phyloP scores from a whole-genome alignment of 2,888 invertebrate genomes.

The Lasiommata megera region DNA sequence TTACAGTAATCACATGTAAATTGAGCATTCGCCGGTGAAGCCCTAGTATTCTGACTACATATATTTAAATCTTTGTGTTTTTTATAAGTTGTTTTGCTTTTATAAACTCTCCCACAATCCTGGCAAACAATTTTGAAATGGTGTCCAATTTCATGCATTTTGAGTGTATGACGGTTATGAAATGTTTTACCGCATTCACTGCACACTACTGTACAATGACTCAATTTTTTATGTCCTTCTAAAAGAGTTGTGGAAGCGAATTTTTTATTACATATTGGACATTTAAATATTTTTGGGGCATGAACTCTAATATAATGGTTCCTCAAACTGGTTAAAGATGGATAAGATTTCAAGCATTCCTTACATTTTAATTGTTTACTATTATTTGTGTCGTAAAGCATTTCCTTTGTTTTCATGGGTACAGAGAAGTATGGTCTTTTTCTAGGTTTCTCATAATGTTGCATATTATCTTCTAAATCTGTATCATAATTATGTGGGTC shows the following conservation, averaged over 20 bases:
- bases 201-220: slow-evolving; percentile 51
- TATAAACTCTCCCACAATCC: slow-evolving; percentile 62
- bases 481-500: slow-evolving; percentile 9
- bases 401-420: slow-evolving; percentile 43
- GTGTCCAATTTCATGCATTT: slow-evolving; percentile 56
- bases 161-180: slow-evolving; percentile 49
- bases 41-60: slow-evolving; percentile 51
- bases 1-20: slow-evolving; percentile 66
- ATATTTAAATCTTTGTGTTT: slow-evolving; percentile 57
- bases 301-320: slow-evolving; percentile 57
- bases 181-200: slow-evolving; percentile 60
- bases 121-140: slow-evolving; percentile 52
- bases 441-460: slow-evolving; percentile 10
- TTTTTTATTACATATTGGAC: slow-evolving; percentile 47
- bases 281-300: slow-evolving; percentile 52
- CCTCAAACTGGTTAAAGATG: slow-evolving; percentile 44
- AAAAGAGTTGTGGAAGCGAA: slow-evolving; percentile 47
- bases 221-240: slow-evolving; percentile 47
- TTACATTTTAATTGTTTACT: slow-evolving; percentile 46
- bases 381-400: slow-evolving; percentile 46
- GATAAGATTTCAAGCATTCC: slow-evolving; percentile 49
- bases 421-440: slow-evolving; percentile 31
- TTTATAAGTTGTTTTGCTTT: slow-evolving; percentile 55
- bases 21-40: slow-evolving; percentile 52
- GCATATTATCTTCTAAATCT: neutral